phyloP scores from a whole-genome alignment of 2,888 invertebrate species.

The Drosophila silvestris region DNA sequence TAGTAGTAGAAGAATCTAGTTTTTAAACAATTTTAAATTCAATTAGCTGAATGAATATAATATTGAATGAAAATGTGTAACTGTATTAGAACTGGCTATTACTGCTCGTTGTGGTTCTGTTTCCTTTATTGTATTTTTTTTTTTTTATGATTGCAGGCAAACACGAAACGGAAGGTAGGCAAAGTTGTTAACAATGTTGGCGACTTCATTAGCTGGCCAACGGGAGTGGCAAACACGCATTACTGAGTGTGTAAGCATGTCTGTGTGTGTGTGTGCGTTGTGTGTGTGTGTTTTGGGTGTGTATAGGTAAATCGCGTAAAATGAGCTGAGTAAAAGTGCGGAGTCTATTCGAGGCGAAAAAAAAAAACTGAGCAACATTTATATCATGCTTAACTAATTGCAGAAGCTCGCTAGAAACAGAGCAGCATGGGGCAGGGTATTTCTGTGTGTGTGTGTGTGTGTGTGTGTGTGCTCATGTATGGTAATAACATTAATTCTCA shows the following conservation, averaged over 20 bases:
- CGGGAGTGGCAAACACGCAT: conserved; percentile 14
- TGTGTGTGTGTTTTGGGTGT: conserved; percentile 37
- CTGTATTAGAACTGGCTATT: not conserved
- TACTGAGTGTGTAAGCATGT: not conserved
- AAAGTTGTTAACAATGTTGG: conserved; percentile 47
- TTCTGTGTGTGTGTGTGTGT: conserved; percentile 4
- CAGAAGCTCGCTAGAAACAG: conserved; percentile 33
- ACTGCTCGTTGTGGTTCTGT: not conserved
- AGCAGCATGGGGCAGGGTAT: conserved; percentile 3
- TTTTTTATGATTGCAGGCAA: conserved; percentile 6
- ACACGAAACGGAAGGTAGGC: conserved; percentile 15
- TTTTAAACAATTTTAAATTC: not conserved
- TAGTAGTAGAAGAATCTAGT: too few relatives aligned
- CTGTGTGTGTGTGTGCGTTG: conserved; percentile 10
- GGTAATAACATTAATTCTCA: conserved; percentile 78
- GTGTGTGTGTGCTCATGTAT: conserved; percentile 13
- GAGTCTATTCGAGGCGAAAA: conserved; percentile 31
- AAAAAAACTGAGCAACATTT: conserved; percentile 63
- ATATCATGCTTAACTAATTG: conserved; percentile 77
- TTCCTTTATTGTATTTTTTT: not conserved
- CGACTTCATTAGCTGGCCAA: conserved; percentile 45
- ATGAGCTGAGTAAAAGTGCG: conserved; percentile 66
- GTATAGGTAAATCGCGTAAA: conserved; percentile 65
- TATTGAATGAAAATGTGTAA: not conserved
- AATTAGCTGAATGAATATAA: not conserved